These are phyloP conservation scores for Microtus ochrogaster DNA, from an alignment of 2,113 vertebrate genomes.

Conservation along the genomic window DNA sequence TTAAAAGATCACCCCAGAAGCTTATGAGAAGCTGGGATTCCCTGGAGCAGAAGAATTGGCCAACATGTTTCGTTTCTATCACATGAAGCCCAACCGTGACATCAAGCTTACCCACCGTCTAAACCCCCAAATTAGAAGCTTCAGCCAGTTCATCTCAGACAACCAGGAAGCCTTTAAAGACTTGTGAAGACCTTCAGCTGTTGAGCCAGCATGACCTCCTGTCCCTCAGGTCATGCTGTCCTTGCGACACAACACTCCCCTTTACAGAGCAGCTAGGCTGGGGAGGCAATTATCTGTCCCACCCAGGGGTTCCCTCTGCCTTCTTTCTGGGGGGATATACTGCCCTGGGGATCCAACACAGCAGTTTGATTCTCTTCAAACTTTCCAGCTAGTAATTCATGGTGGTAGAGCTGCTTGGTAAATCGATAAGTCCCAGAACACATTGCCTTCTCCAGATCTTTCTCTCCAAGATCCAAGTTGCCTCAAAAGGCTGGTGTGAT, in stretches of 20 bases:
- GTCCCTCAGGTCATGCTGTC: background rate
- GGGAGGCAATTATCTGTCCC: no score
- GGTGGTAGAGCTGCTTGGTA: background rate
- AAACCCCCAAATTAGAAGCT: constrained; percentile 63
- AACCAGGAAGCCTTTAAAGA: constrained; percentile 41
- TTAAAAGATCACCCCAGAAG: constrained; percentile 65
- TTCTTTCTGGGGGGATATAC: background rate
- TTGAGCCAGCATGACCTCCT: background rate
- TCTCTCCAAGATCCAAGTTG: background rate
- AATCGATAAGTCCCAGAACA: background rate
- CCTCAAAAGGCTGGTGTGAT: background rate
- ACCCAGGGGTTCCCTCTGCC: background rate
- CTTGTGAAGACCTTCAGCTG: background rate
- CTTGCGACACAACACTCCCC: background rate
- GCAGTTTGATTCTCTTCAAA: background rate
- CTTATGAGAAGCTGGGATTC: constrained; percentile 60
- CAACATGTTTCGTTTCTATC: constrained; percentile 68
- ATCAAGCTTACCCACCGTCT: constrained; percentile 47
- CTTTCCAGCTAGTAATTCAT: background rate
- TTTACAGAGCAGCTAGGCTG: background rate
- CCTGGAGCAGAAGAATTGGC: constrained; percentile 38
- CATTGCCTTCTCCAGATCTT: background rate
- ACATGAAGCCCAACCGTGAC: constrained; percentile 48
- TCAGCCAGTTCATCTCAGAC: constrained; percentile 66
- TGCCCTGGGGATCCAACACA: background rate